phyloP scores from a whole-genome alignment of 2,888 invertebrate genomes.

The Sthenelais limicola region DNA sequence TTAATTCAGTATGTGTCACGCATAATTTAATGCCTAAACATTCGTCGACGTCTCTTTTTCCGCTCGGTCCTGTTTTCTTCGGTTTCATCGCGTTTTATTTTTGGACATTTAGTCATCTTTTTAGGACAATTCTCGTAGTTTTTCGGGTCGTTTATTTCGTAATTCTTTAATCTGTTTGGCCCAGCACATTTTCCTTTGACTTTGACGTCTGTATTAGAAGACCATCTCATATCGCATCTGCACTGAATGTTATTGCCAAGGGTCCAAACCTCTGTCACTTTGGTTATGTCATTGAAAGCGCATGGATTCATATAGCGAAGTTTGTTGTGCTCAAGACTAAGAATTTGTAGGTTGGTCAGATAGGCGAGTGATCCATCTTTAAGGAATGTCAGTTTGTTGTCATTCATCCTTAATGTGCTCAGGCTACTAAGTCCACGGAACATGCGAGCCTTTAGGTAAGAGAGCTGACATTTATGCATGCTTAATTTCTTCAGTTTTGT shows the following conservation, averaged over 20 bases:
- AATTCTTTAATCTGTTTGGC: not conserved
- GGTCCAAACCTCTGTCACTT: slow-evolving; percentile 46
- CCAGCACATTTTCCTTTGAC: slow-evolving; percentile 12
- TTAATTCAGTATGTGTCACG: too few species aligned
- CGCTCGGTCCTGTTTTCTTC: slow-evolving; percentile 25
- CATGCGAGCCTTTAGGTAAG: slow-evolving; percentile 46
- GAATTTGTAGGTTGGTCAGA: slow-evolving; percentile 40
- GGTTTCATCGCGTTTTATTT: slow-evolving; percentile 17
- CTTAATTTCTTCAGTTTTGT: slow-evolving; percentile 44
- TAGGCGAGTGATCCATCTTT: slow-evolving; percentile 45
- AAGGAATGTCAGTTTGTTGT: slow-evolving; percentile 46
- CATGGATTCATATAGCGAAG: slow-evolving; percentile 52
- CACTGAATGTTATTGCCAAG: slow-evolving; percentile 50
- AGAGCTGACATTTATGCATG: slow-evolving; percentile 47
- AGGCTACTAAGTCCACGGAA: slow-evolving; percentile 50
- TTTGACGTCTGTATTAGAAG: not conserved
- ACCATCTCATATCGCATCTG: slow-evolving; percentile 51
- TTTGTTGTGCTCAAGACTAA: slow-evolving; percentile 48
- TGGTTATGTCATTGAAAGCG: slow-evolving; percentile 48
- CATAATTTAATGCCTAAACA: too few species aligned
- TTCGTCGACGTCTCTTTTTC: slow-evolving; percentile 1
- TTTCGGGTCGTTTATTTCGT: not conserved
- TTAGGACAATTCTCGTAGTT: slow-evolving; percentile 7
- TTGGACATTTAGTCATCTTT: slow-evolving; percentile 13
- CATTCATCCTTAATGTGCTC: slow-evolving; percentile 39